These are phyloP conservation scores for Hydrophis major DNA, from an alignment of 2,797 vertebrate genomes.

Conservation along the genomic window DNA sequence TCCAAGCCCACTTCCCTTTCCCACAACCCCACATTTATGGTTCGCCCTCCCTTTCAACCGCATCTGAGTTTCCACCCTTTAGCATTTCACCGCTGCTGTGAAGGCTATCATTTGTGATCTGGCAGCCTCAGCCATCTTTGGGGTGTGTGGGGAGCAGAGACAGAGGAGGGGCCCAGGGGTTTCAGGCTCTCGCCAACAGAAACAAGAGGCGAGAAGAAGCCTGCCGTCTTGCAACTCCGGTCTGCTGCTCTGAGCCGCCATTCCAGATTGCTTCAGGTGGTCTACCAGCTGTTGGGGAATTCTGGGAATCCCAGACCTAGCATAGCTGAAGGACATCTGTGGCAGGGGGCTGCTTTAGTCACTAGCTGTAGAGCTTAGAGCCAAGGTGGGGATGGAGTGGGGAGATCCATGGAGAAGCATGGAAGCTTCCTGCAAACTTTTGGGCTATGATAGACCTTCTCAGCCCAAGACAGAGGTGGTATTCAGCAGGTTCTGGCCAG, in stretches of 20 bases:
- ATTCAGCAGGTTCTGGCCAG: no score
- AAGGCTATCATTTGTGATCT: slow-evolving; percentile 23
- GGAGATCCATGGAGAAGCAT: neutral
- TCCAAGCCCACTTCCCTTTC: neutral
- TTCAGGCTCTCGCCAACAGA: neutral
- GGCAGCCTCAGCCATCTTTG: neutral
- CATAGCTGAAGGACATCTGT: neutral
- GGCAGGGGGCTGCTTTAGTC: neutral
- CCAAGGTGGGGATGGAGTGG: neutral
- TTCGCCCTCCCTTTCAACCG: neutral
- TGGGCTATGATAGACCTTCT: neutral
- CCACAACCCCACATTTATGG: neutral
- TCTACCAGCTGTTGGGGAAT: neutral
- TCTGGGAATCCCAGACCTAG: neutral
- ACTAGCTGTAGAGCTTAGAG: neutral
- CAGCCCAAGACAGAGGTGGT: neutral
- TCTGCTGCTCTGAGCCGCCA: neutral
- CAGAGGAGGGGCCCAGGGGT: neutral
- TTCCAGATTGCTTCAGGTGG: neutral
- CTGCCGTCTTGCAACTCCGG: neutral
- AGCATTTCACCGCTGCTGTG: neutral
- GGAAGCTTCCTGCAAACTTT: neutral
- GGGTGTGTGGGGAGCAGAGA: no score
- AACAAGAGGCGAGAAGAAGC: neutral
- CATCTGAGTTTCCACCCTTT: neutral